A percentile compares a stretch with the other conserved stretches of the same genome.
These are phyloP conservation scores for Ophiodon elongatus DNA, from an alignment of 2,113 vertebrate species.

Conservation along the genomic window DNA sequence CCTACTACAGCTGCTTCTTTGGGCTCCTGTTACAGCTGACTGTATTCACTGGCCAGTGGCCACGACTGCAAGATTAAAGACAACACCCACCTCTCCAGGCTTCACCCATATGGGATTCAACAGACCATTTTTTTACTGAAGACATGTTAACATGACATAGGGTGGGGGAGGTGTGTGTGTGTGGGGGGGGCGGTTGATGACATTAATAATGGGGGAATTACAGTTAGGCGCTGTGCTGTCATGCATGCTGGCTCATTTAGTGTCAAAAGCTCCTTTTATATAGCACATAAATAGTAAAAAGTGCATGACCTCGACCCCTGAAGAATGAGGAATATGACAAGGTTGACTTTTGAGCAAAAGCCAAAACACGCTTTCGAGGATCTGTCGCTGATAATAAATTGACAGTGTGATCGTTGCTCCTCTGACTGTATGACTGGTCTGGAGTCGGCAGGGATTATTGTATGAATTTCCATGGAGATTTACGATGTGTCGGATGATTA, in stretches of 20 bases:
- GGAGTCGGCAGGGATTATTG: not conserved
- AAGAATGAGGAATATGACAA: not conserved
- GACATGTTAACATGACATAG: not conserved
- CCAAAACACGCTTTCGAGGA: not conserved
- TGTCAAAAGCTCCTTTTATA: not conserved
- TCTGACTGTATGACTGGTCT: not conserved
- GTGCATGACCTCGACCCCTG: not conserved
- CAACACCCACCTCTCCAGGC: not conserved
- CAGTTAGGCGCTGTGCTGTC: fast-evolving
- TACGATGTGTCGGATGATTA: not conserved
- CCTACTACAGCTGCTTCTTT: not conserved
- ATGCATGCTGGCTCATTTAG: not conserved
- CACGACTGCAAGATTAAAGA: not conserved
- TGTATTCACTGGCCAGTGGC: not conserved
- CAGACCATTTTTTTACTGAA: conserved; percentile 14
- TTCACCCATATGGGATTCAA: not conserved
- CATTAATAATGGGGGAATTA: not conserved
- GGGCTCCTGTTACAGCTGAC: not conserved
- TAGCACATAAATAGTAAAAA: too few species aligned
- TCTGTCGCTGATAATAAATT: not conserved
- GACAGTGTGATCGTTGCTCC: not conserved
- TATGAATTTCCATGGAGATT: not conserved
- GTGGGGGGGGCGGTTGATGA: too few species aligned
- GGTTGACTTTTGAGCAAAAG: not conserved
- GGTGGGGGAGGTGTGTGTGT: too few species aligned